Evolutionary conservation across 1,140 invertebrate genomes (phyloP).

Genomic region (Drosophila funebris): DNA sequence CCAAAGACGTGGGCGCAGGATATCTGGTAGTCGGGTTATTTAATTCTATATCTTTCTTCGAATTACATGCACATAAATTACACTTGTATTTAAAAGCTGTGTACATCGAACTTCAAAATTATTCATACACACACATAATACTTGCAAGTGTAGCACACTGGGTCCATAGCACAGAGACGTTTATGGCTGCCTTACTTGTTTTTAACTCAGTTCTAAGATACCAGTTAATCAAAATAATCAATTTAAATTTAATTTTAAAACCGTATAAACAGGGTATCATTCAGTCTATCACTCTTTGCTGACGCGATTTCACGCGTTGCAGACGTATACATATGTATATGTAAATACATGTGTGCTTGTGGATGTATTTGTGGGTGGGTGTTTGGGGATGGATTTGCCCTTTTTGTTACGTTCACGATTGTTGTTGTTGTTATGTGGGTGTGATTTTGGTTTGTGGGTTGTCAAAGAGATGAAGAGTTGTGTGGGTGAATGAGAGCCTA

Average conservation of each 20-base stretch:
- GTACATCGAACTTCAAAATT: too few species aligned
- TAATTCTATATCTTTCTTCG: too few species aligned
- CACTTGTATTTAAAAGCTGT: too few species aligned
- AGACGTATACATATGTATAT: background rate
- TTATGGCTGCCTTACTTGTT: too few species aligned
- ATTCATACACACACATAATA: too few species aligned
- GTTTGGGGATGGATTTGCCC: slow-evolving; percentile 8
- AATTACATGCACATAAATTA: too few species aligned
- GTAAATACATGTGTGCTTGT: background rate
- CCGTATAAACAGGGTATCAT: background rate
- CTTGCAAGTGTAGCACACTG: too few species aligned
- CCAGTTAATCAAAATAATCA: background rate
- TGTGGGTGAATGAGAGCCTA: background rate
- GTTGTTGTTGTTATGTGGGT: slow-evolving; percentile 35
- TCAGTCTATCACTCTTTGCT: background rate
- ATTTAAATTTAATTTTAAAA: too few species aligned
- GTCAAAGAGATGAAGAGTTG: background rate
- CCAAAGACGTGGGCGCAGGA: too few species aligned
- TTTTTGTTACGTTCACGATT: slow-evolving; percentile 14
- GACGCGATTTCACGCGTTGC: background rate
- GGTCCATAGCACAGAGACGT: too few species aligned
- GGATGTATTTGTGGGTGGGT: background rate
- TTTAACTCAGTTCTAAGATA: too few species aligned
- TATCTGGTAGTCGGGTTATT: too few species aligned
- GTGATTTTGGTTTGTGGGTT: slow-evolving; percentile 44